These are phyloP conservation scores for Azorinus chamasolen DNA, from an alignment of 2,888 invertebrate species.

Conservation along the genomic window DNA sequence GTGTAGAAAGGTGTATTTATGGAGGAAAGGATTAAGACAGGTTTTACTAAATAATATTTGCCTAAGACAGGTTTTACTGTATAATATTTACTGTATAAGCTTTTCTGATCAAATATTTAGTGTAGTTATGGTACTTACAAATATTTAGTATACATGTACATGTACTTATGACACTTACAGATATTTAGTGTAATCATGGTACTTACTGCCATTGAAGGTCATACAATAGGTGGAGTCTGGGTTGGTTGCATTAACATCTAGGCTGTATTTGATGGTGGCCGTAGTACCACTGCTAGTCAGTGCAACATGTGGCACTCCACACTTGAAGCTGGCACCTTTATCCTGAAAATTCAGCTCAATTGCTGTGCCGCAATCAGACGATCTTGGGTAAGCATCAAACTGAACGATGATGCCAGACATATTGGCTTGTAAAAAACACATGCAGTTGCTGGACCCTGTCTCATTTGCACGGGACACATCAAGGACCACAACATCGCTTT, in stretches of 20 bases:
- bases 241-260: background rate
- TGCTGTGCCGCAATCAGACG: slow-evolving; percentile 29
- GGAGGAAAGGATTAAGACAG: no score
- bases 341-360: slow-evolving; percentile 38
- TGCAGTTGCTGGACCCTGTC: slow-evolving; percentile 14
- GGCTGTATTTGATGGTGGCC: slow-evolving; percentile 15
- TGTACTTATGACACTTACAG: no score
- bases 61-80: no score
- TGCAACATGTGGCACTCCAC: slow-evolving; percentile 24
- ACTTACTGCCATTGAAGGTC: slow-evolving; percentile 35
- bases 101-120: no score
- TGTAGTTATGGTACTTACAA: no score
- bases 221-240: slow-evolving; percentile 40
- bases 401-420: slow-evolving; percentile 13
- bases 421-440: slow-evolving; percentile 22
- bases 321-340: slow-evolving; percentile 30
- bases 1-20: no score
- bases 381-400: slow-evolving; percentile 20
- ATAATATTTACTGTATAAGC: no score
- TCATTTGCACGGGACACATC: slow-evolving; percentile 33
- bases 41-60: no score
- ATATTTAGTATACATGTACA: no score
- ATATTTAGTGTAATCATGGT: no score
- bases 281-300: slow-evolving; percentile 20
- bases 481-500: slow-evolving; percentile 23